phyloP scores from a whole-genome alignment of 1,140 invertebrate species.

The Cheumatopsyche charites region DNA sequence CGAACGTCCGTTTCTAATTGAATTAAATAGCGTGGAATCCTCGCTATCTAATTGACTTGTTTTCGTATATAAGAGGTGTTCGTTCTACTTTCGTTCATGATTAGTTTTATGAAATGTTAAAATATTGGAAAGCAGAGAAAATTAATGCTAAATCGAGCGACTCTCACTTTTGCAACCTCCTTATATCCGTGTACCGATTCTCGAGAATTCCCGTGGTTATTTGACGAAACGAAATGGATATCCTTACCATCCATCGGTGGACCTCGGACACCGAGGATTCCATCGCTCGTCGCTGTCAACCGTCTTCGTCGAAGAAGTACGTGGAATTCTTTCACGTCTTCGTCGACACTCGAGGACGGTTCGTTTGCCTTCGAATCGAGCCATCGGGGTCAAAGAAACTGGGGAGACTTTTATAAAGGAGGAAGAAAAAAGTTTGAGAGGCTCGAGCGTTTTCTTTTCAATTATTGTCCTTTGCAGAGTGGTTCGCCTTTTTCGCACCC shows the following conservation, averaged over 20 bases:
- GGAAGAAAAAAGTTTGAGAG: neutral
- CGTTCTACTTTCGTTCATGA: too few species aligned
- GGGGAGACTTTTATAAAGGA: too few species aligned
- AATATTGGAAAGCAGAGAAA: too few species aligned
- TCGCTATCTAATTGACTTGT: too few species aligned
- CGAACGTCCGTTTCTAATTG: too few species aligned
- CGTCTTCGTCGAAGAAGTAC: neutral
- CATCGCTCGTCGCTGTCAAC: neutral
- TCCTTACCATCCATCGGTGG: neutral
- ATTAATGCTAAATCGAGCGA: slow-evolving; percentile 41
- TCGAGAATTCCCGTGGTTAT: neutral
- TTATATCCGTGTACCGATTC: neutral
- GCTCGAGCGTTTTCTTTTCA: neutral
- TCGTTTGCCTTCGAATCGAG: neutral
- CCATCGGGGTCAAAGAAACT: neutral
- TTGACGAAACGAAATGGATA: too few species aligned
- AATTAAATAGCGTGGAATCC: too few species aligned
- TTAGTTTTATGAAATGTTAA: too few species aligned
- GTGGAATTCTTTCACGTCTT: slow-evolving; percentile 8
- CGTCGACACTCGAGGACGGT: neutral
- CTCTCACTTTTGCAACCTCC: slow-evolving; percentile 8
- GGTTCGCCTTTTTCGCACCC: neutral
- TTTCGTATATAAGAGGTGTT: too few species aligned
- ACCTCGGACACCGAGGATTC: neutral
- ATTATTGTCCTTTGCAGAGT: slow-evolving; percentile 2